Conservation (phyloP, 2,113 vertebrate genomes). For the Phrynocephalus versicolor region DNA sequence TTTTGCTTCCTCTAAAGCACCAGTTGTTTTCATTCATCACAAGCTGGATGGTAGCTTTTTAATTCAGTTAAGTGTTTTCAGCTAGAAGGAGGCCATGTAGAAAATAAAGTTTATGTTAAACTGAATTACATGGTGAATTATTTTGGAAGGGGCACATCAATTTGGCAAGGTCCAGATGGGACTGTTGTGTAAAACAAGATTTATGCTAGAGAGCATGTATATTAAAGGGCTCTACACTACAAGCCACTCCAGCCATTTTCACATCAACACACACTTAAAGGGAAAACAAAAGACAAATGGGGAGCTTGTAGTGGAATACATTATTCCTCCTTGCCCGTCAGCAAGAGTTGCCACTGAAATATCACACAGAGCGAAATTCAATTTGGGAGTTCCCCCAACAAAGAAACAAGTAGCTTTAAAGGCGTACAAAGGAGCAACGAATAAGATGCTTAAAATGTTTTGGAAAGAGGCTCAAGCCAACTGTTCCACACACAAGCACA, state of each 20-base stretch:
- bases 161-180: conserved; percentile 23
- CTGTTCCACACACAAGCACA: too few relatives aligned
- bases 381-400: too few relatives aligned
- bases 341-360: neutral
- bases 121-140: neutral
- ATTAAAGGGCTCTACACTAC: neutral
- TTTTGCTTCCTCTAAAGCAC: conserved; percentile 17
- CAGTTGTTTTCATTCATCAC: conserved; percentile 22
- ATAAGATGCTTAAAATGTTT: too few relatives aligned
- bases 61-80: conserved; percentile 38
- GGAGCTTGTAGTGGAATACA: neutral
- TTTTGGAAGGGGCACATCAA: neutral
- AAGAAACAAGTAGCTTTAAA: neutral
- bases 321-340: neutral
- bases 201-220: conserved; percentile 28
- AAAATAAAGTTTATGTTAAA: conserved; percentile 18
- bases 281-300: neutral
- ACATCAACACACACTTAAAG: conserved; percentile 10
- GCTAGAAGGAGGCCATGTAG: conserved; percentile 3
- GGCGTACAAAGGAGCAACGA: neutral
- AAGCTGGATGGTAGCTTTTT: conserved; percentile 38
- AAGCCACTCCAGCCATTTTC: neutral
- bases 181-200: conserved; percentile 34
- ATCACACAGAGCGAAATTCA: neutral
- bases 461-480: too few relatives aligned